These are phyloP conservation scores for Scaptomyza parva DNA, from an alignment of 2,888 invertebrate species.

Conservation along the genomic window DNA sequence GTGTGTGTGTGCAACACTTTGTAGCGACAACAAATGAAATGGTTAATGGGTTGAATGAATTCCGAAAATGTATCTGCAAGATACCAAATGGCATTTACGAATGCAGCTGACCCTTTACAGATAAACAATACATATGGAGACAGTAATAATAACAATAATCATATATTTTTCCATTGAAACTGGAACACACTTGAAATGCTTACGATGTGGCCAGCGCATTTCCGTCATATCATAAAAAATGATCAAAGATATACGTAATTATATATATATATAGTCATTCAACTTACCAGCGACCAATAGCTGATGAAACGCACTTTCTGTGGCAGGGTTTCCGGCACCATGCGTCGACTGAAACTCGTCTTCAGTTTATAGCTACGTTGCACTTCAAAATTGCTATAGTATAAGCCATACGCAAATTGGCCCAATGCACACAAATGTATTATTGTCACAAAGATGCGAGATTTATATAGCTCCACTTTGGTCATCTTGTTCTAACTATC, in stretches of 20 bases:
- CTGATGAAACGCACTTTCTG: conserved; percentile 85
- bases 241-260: conserved; percentile 31
- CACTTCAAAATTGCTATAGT: conserved; percentile 85
- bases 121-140: conserved; percentile 69
- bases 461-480: conserved; percentile 85
- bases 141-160: conserved; percentile 67
- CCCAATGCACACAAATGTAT: conserved; percentile 83
- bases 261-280: neutral
- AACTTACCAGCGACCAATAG: conserved; percentile 86
- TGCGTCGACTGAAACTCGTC: conserved; percentile 64
- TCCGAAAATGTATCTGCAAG: conserved; percentile 43
- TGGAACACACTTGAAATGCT: conserved; percentile 66
- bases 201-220: conserved; percentile 50
- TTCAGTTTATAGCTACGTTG: conserved; percentile 80
- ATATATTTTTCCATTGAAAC: conserved; percentile 7
- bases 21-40: conserved; percentile 58
- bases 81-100: conserved; percentile 25
- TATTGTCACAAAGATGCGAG: conserved; percentile 83
- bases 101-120: conserved; percentile 59
- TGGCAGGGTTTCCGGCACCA: conserved; percentile 83
- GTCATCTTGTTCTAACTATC: conserved; percentile 80
- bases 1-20: conserved; percentile 42
- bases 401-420: conserved; percentile 84
- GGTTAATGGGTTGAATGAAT: conserved; percentile 37
- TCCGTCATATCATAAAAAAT: conserved; percentile 65